Evolutionary conservation across 2,888 invertebrate genomes (phyloP).

Genomic region (Lucinisca nassula): DNA sequence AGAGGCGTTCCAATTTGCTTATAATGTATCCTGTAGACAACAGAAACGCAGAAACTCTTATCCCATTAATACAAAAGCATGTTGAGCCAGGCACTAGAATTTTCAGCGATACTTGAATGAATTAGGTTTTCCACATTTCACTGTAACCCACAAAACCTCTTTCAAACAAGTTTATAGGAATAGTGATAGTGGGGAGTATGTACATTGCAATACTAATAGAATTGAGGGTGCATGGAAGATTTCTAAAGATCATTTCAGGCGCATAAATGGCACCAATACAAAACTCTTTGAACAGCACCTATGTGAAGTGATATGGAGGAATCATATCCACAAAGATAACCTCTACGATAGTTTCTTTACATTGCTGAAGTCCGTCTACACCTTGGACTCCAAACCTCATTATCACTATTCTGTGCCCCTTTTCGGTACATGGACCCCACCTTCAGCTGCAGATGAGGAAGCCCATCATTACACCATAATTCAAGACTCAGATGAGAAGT

Average conservation of each 20-base stretch:
- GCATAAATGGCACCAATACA: background rate
- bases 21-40: slow-evolving; percentile 27
- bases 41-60: background rate
- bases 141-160: background rate
- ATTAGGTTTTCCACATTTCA: slow-evolving; percentile 22
- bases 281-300: slow-evolving; percentile 25
- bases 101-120: slow-evolving; percentile 28
- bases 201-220: slow-evolving; percentile 19
- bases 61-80: slow-evolving; percentile 20
- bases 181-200: slow-evolving; percentile 11
- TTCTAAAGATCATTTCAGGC: slow-evolving; percentile 41
- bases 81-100: slow-evolving; percentile 16
- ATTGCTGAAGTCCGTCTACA: background rate
- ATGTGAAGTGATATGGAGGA: slow-evolving; percentile 18
- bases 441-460: background rate
- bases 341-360: background rate
- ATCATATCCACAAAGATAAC: background rate
- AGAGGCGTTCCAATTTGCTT: background rate
- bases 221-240: slow-evolving; percentile 51
- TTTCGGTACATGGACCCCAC: background rate
- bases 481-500: background rate
- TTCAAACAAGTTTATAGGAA: slow-evolving; percentile 21
- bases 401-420: background rate
- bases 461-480: background rate
- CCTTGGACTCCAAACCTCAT: background rate